Evolutionary conservation across 2,113 vertebrate genomes (phyloP).

Genomic region (Mohoua ochrocephala): DNA sequence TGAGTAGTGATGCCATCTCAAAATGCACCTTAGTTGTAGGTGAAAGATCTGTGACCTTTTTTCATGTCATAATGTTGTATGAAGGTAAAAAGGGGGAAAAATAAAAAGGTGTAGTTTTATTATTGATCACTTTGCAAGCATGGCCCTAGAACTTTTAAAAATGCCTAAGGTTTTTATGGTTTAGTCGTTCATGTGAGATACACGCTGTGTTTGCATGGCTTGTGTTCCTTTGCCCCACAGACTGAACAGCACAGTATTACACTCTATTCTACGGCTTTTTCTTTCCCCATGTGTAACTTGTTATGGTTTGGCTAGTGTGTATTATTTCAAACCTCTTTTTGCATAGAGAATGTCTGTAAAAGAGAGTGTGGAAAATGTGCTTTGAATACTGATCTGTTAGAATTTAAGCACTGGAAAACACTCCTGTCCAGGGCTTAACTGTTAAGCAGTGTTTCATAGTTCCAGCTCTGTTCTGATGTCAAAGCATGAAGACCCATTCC

Average conservation of each 20-base stretch:
- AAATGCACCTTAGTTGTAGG: neutral
- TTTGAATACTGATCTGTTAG: neutral
- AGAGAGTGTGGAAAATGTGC: neutral
- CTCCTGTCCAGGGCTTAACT: neutral
- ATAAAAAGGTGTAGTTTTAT: neutral
- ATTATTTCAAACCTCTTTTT: neutral
- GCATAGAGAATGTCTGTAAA: neutral
- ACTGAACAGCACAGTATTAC: neutral
- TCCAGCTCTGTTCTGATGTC: neutral
- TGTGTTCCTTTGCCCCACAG: neutral
- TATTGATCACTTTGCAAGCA: neutral
- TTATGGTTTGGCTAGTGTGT: neutral
- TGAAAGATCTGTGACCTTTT: neutral
- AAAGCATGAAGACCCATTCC: neutral
- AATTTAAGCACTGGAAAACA: neutral
- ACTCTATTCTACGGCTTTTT: neutral
- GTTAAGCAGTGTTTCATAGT: neutral
- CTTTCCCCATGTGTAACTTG: neutral
- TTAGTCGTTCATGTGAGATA: neutral
- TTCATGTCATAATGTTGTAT: neutral
- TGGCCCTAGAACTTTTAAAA: neutral
- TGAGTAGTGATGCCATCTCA: neutral
- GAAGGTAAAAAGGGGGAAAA: neutral
- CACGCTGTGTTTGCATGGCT: neutral
- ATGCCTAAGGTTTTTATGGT: neutral